Evolutionary conservation across 2,797 vertebrate genomes (phyloP).

Genomic region (Schizothorax lantsangensis): DNA sequence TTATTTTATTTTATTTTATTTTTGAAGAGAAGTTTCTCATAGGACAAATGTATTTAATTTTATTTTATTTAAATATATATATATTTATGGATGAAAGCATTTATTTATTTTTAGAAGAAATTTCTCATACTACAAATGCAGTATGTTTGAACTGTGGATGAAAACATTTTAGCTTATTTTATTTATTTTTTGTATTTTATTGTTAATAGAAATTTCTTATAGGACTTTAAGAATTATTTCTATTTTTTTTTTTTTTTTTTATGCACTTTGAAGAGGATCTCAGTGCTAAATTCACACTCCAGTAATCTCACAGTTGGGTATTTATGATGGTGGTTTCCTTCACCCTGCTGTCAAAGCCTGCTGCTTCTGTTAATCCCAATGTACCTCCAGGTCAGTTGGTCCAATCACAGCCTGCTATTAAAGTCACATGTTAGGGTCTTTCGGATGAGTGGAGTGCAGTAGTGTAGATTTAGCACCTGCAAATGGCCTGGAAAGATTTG

Average conservation of each 20-base stretch:
- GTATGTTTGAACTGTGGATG: neutral
- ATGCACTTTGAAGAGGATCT: neutral
- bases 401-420: conserved; percentile 3
- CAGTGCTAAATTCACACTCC: conserved; percentile 20
- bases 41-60: too few relatives aligned
- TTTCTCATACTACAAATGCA: neutral
- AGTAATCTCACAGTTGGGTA: conserved; percentile 32
- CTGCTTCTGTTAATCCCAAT: conserved; percentile 35
- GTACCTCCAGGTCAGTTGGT: neutral
- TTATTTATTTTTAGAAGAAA: too few relatives aligned
- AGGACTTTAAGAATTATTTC: neutral
- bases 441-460: conserved; percentile 6
- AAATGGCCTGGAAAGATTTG: conserved; percentile 26
- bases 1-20: neutral
- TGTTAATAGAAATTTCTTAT: neutral
- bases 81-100: too few relatives aligned
- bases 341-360: conserved; percentile 22
- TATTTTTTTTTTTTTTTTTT: neutral
- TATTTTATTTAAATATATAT: too few relatives aligned
- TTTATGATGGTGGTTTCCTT: conserved; percentile 39
- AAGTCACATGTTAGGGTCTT: conserved; percentile 21
- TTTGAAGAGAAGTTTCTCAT: too few relatives aligned
- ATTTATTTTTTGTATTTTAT: neutral
- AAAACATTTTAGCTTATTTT: neutral
- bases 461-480: conserved; percentile 21